A percentile compares a stretch with the other conserved stretches of the same genome.
These are phyloP conservation scores for Sepiola atlantica DNA, from an alignment of 2,888 invertebrate genomes.

Conservation along the genomic window DNA sequence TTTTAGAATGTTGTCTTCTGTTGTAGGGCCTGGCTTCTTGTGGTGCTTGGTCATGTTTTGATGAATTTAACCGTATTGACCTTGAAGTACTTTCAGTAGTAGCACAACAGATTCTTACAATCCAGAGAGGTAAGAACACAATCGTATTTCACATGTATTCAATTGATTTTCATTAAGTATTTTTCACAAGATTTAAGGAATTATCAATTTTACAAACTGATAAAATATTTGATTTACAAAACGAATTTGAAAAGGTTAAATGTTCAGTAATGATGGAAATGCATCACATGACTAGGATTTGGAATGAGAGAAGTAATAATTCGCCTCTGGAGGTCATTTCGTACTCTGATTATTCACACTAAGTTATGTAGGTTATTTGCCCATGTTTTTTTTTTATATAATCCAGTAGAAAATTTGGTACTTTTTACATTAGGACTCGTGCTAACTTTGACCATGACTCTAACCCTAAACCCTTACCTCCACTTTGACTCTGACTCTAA, in stretches of 20 bases:
- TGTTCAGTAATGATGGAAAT: background rate
- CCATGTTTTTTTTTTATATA: no score
- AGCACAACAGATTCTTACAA: constrained; percentile 87
- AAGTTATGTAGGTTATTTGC: no score
- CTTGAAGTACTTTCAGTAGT: constrained; percentile 87
- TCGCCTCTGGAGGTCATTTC: no score
- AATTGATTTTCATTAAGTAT: background rate
- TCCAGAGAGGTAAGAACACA: constrained; percentile 78
- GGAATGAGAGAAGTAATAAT: no score
- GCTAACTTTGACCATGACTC: no score
- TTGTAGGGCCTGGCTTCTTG: constrained; percentile 75
- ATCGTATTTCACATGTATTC: background rate
- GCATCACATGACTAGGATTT: no score
- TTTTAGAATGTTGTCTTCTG: background rate
- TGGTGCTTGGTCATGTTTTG: constrained; percentile 87
- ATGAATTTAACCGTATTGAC: constrained; percentile 88
- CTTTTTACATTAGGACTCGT: no score
- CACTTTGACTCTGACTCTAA: no score
- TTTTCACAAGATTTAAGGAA: background rate
- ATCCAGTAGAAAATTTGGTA: no score
- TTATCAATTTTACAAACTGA: background rate
- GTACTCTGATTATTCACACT: no score
- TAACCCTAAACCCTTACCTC: no score
- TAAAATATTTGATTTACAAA: background rate
- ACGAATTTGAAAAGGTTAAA: no score